phyloP scores from a whole-genome alignment of 2,797 vertebrate genomes.

The Labroides dimidiatus region DNA sequence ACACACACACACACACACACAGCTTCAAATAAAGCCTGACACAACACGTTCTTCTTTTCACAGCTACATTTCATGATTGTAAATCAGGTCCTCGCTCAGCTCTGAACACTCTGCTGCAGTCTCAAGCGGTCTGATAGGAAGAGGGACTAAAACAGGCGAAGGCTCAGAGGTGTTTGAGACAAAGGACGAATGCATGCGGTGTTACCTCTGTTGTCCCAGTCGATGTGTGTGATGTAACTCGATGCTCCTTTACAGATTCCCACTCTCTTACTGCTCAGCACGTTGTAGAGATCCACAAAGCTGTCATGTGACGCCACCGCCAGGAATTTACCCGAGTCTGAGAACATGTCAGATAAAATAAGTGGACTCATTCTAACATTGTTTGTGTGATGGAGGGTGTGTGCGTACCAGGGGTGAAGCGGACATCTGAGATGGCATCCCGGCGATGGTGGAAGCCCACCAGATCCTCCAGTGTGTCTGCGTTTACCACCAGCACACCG shows the following conservation, averaged over 20 bases:
- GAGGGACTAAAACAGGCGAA: neutral
- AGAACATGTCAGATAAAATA: neutral
- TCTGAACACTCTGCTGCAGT: neutral
- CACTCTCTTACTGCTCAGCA: constrained; percentile 94
- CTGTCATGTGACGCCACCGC: constrained; percentile 96
- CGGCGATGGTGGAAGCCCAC: constrained; percentile 95
- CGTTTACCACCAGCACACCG: constrained; percentile 95
- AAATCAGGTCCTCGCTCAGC: too few species aligned
- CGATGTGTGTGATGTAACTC: constrained; percentile 94
- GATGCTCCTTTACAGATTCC: constrained; percentile 95
- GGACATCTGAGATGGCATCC: constrained; percentile 95
- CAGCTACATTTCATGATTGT: neutral
- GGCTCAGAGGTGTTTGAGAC: neutral
- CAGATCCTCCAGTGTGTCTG: constrained; percentile 96
- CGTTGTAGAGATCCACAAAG: constrained; percentile 96
- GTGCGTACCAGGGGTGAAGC: constrained; percentile 90
- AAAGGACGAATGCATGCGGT: neutral
- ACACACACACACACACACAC: constrained; percentile 16
- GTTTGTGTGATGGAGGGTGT: constrained; percentile 4
- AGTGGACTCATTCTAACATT: neutral
- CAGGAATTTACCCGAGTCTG: constrained; percentile 95
- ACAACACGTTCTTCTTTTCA: neutral
- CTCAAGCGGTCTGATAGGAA: too few species aligned
- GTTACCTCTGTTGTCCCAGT: constrained; percentile 94
- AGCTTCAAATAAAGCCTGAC: neutral